Base-by-base conservation (phyloP, 2,113 vertebrate genomes). In the Pachypanchax playfairii region DNA sequence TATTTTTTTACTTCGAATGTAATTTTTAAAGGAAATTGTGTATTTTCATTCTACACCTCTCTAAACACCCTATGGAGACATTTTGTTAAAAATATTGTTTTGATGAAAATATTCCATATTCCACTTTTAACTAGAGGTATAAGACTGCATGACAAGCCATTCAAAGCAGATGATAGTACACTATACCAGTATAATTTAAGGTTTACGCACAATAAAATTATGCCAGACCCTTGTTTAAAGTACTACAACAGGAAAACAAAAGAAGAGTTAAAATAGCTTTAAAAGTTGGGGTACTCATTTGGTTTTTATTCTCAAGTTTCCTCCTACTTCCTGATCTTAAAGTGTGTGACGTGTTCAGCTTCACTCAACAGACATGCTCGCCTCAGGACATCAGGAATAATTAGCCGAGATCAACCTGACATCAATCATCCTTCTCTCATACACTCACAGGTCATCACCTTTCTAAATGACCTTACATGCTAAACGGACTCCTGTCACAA, bases 321-420 rank as follows among this genome's bases (percentile, higher is more conserved):
- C 47, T 1, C 46, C 50, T 39, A 35, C n/a, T n/a, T n/a, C n/a
- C n/a, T 17, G 42, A 49, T 38, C 12, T 5, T 62, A 54, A 52
- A 25, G 71, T 50, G 54, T 44, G 50, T 28, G 65, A 71, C 70
- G 47, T 63, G 74, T 57, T 79, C 53, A 47, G 59, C 75, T 71
- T 77, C 66, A 51, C 50, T 62, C 57, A 35, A 57, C 75, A 79
- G 85, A 73, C 80, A 68, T 57, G 26, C 65, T 81, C 59, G 72
- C 82, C 82, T 85, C 80, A 70, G 87, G 85, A 84, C 73, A 73
- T 78, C 80, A 41, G 70, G 61, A 80, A 85, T 88, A 89, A 85
- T 88, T 86, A 86, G 81, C 65, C 5, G 47, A 61, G 76, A 73
- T 77, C 70, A 83, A 76, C 46, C 62, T 35, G 64, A 79, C 84